These are phyloP conservation scores for Metallyticus violacea DNA, from an alignment of 2,888 invertebrate species.

Conservation along the genomic window DNA sequence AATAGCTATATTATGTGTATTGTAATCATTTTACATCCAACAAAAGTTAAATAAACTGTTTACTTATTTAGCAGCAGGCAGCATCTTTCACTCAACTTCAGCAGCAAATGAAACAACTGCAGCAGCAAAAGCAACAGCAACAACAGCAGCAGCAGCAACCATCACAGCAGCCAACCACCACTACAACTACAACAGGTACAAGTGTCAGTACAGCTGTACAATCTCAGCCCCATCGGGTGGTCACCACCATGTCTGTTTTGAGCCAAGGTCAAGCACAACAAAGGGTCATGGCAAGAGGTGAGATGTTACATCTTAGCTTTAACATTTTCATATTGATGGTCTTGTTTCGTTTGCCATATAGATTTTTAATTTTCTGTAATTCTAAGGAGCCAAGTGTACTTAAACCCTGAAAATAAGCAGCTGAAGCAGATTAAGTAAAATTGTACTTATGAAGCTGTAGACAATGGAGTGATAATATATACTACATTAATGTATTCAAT, in stretches of 20 bases:
- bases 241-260: constrained; percentile 29
- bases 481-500: no score
- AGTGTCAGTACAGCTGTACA: background rate
- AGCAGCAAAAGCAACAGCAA: constrained; percentile 28
- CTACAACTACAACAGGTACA: background rate
- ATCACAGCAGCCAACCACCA: constrained; percentile 25
- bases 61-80: constrained; percentile 39
- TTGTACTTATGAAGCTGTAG: no score
- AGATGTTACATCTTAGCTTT: background rate
- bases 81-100: constrained; percentile 40
- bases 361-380: no score
- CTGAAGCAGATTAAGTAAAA: no score
- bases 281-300: constrained; percentile 26
- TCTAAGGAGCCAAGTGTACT: no score
- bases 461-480: no score
- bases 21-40: no score
- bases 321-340: no score
- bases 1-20: no score
- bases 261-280: constrained; percentile 15
- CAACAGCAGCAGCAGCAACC: constrained; percentile 31
- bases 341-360: no score
- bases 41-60: no score
- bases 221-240: constrained; percentile 14
- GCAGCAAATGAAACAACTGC: constrained; percentile 36
- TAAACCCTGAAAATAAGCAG: no score